These are phyloP conservation scores for Diarsia mendica DNA, from an alignment of 2,888 invertebrate species.

Conservation along the genomic window DNA sequence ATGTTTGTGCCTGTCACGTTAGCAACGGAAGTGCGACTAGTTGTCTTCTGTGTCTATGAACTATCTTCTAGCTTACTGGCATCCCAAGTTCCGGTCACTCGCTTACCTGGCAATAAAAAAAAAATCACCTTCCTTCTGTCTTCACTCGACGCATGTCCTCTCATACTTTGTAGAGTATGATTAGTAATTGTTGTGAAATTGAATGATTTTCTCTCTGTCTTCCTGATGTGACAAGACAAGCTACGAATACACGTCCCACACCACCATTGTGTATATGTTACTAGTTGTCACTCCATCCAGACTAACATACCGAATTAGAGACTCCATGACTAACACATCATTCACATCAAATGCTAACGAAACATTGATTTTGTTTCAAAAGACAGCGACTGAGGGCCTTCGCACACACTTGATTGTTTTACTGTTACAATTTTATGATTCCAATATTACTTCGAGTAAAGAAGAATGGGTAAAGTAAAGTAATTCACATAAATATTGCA, in stretches of 20 bases:
- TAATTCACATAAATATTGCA: neutral
- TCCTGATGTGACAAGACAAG: constrained; percentile 72
- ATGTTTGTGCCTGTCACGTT: constrained; percentile 81
- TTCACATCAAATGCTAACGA: constrained; percentile 78
- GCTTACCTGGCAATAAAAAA: constrained; percentile 75
- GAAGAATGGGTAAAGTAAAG: constrained; percentile 44
- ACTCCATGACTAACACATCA: constrained; percentile 82
- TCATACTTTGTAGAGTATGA: constrained; percentile 76
- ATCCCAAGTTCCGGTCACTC: constrained; percentile 72
- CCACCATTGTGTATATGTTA: constrained; percentile 76
- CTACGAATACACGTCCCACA: constrained; percentile 76
- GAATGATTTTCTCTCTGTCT: constrained; percentile 70
- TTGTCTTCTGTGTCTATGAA: constrained; percentile 64
- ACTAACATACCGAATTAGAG: constrained; percentile 80
- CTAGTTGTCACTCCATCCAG: constrained; percentile 75
- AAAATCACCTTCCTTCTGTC: constrained; percentile 53
- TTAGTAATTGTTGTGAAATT: constrained; percentile 82
- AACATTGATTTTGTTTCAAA: constrained; percentile 71
- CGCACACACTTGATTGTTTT: constrained; percentile 45
- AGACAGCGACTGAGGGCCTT: constrained; percentile 76
- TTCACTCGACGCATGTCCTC: constrained; percentile 80
- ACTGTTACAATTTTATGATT: constrained; percentile 33
- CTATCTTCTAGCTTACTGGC: constrained; percentile 79
- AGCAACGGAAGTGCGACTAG: constrained; percentile 74
- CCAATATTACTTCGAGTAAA: constrained; percentile 31